These are phyloP conservation scores for Triplophysa dalaica DNA, from an alignment of 2,113 vertebrate genomes.

Conservation along the genomic window DNA sequence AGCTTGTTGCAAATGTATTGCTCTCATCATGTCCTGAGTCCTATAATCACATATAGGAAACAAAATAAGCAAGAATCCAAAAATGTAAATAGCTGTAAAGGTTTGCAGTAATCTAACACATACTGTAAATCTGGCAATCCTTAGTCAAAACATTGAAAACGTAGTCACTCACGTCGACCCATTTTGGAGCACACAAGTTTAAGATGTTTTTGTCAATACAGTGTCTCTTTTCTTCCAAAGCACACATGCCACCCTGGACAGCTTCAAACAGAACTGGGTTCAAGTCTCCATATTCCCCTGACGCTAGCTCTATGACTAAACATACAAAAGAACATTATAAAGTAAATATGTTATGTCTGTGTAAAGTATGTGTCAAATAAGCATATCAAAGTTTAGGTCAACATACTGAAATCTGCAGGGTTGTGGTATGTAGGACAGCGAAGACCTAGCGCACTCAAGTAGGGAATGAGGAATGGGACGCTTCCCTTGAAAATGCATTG, in stretches of 20 bases:
- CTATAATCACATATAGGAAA: constrained; percentile 59
- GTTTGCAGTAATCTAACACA: background rate
- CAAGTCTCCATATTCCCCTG: constrained; percentile 94
- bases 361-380: background rate
- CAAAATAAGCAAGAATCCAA: background rate
- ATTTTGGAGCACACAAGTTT: constrained; percentile 72
- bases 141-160: no score
- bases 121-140: background rate
- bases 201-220: constrained; percentile 74
- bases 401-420: constrained; percentile 97
- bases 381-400: background rate
- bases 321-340: background rate
- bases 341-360: background rate
- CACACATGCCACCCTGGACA: constrained; percentile 88
- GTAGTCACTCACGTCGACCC: constrained; percentile 77
- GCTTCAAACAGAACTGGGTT: constrained; percentile 92
- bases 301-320: constrained; percentile 94
- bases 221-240: constrained; percentile 86
- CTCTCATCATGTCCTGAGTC: constrained; percentile 87
- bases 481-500: constrained; percentile 97
- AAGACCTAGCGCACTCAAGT: constrained; percentile 89
- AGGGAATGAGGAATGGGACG: constrained; percentile 93
- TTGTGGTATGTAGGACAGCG: constrained; percentile 98
- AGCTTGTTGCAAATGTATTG: constrained; percentile 91
- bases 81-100: background rate